These are phyloP conservation scores for Rhynchophorus ferrugineus DNA, from an alignment of 1,140 invertebrate species.

Conservation along the genomic window DNA sequence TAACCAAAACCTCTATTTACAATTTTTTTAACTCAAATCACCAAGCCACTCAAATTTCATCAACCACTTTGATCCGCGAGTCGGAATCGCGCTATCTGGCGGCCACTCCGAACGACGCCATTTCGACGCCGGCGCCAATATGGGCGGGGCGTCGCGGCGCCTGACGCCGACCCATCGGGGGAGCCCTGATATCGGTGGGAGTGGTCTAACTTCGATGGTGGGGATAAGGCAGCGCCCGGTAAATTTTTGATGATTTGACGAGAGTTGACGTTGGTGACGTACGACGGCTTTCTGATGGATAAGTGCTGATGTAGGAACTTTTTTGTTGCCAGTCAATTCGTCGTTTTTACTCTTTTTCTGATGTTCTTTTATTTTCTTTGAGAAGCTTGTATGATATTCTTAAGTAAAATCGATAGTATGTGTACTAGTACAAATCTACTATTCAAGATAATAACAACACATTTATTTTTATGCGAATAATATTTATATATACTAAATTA, in stretches of 20 bases:
- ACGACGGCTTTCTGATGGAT: background rate
- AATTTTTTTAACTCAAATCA: background rate
- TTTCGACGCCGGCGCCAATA: background rate
- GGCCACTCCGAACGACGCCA: background rate
- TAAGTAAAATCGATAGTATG: too few species aligned
- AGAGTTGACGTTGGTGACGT: background rate
- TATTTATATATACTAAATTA: too few species aligned
- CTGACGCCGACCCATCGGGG: too few species aligned
- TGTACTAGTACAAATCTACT: too few species aligned
- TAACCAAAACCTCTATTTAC: background rate
- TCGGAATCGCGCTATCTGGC: background rate
- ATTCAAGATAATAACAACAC: too few species aligned
- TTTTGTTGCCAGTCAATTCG: too few species aligned
- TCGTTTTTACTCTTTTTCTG: too few species aligned
- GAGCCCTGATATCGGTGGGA: too few species aligned
- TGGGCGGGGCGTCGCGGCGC: background rate
- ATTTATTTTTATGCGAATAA: too few species aligned
- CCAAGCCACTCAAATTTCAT: background rate
- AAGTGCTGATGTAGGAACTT: background rate
- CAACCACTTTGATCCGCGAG: background rate
- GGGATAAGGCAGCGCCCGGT: background rate
- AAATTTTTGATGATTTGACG: background rate
- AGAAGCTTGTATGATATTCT: too few species aligned
- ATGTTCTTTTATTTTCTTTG: too few species aligned
- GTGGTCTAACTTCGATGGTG: too few species aligned